These are phyloP conservation scores for Agrochola lychnidis DNA, from an alignment of 2,888 invertebrate genomes.

Conservation along the genomic window DNA sequence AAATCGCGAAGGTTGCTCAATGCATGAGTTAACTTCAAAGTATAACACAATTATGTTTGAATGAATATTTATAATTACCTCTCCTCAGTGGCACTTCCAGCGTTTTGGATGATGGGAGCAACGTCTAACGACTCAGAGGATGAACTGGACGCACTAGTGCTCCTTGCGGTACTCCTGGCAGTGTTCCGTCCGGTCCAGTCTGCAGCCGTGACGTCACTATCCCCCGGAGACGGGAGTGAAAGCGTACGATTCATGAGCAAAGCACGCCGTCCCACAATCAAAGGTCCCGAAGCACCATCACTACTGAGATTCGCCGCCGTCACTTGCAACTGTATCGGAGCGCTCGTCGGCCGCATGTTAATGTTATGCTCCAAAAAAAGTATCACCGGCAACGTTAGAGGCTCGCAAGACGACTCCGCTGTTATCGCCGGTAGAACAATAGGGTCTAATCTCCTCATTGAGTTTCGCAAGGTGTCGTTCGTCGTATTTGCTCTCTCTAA, in stretches of 20 bases:
- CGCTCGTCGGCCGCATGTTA: slow-evolving; percentile 86
- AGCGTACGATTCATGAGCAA: slow-evolving; percentile 86
- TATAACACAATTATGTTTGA: slow-evolving; percentile 27
- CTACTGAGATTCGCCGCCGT: slow-evolving; percentile 86
- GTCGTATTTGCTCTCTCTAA: slow-evolving; percentile 81
- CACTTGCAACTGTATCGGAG: slow-evolving; percentile 87
- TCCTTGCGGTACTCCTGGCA: slow-evolving; percentile 81
- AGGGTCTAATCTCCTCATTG: slow-evolving; percentile 87
- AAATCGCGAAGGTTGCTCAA: slow-evolving; percentile 57
- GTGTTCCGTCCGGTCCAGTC: slow-evolving; percentile 85
- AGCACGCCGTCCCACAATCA: slow-evolving; percentile 85
- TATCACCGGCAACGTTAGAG: slow-evolving; percentile 86
- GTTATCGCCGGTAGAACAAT: slow-evolving; percentile 85
- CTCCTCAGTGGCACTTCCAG: slow-evolving; percentile 80
- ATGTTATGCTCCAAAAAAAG: slow-evolving; percentile 87
- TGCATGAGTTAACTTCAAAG: slow-evolving; percentile 29
- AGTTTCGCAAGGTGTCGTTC: slow-evolving; percentile 83
- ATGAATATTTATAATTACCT: slow-evolving; percentile 74
- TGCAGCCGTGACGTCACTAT: slow-evolving; percentile 82
- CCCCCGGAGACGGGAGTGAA: slow-evolving; percentile 86
- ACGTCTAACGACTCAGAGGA: slow-evolving; percentile 84
- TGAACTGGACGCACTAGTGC: slow-evolving; percentile 84
- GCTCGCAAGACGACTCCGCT: slow-evolving; percentile 80
- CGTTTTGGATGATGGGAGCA: slow-evolving; percentile 73
- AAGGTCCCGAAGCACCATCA: slow-evolving; percentile 84